Conservation (phyloP, 1,140 invertebrate genomes). For the Bombus cullumanus region DNA sequence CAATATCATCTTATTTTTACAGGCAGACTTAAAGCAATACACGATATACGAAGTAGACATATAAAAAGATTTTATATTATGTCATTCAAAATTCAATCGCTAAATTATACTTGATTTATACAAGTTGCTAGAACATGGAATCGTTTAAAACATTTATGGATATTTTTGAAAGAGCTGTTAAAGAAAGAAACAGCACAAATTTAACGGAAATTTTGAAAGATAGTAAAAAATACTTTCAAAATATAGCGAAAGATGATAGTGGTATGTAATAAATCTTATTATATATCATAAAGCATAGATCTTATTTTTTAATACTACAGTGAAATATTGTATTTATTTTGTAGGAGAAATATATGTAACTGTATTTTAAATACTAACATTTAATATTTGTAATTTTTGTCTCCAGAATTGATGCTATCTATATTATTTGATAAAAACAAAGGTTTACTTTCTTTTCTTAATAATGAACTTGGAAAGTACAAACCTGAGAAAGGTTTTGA, state of each 20-base stretch:
- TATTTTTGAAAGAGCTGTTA: conserved; percentile 50
- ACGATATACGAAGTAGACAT: not conserved
- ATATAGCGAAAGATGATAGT: conserved; percentile 58
- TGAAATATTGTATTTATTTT: not conserved
- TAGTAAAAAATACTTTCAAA: conserved; percentile 58
- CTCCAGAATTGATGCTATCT: conserved; percentile 60
- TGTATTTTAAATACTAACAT: not conserved
- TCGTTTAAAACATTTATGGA: conserved; percentile 62
- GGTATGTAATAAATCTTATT: conserved; percentile 57
- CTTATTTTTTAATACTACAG: not conserved
- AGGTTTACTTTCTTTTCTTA: conserved; percentile 66
- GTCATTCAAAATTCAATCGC: not conserved
- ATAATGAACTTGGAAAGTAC: conserved; percentile 33
- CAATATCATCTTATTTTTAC: not conserved
- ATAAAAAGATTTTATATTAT: not conserved
- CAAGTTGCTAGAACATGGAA: conserved; percentile 63
- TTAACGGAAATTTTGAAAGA: conserved; percentile 57
- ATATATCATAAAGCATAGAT: not conserved
- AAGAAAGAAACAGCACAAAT: conserved; percentile 24
- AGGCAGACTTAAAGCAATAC: not conserved
- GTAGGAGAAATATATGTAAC: not conserved
- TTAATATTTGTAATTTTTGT: conserved; percentile 12
- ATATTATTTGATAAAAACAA: conserved; percentile 59
- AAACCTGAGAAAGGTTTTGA: conserved; percentile 24
- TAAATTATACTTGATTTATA: not conserved